Conservation (phyloP, 2,797 vertebrate genomes). For the Parauchenoglanis punctatus region DNA sequence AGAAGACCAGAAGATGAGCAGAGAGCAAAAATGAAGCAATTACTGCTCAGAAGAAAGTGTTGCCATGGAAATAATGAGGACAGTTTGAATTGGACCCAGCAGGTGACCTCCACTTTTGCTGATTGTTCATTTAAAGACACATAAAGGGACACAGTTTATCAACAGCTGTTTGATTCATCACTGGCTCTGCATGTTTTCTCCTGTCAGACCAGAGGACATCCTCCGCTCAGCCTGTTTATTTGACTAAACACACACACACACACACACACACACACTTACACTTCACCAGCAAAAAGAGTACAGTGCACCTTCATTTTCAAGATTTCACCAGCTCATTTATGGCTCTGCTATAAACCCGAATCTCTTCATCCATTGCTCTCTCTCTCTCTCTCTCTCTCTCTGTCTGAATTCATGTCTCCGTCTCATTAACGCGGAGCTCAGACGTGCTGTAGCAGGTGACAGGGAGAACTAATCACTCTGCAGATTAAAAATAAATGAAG, state of each 20-base stretch:
- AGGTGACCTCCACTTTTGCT: constrained; percentile 54
- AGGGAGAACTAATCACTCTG: constrained; percentile 82
- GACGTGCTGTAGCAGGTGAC: constrained; percentile 87
- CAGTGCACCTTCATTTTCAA: constrained; percentile 28
- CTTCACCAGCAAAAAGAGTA: constrained; percentile 11
- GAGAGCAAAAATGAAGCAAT: constrained; percentile 48
- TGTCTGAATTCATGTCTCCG: constrained; percentile 49
- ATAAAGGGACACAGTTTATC: constrained; percentile 35
- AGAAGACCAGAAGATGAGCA: constrained; percentile 30
- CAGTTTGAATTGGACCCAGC: constrained; percentile 43
- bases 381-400: constrained; percentile 4
- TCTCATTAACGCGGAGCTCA: constrained; percentile 85
- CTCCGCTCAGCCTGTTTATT: background rate
- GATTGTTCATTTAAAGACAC: constrained; percentile 47
- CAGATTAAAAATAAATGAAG: constrained; percentile 87
- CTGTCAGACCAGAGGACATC: constrained; percentile 11
- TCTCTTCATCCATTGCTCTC: constrained; percentile 12
- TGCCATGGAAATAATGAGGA: constrained; percentile 56
- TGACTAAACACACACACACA: background rate
- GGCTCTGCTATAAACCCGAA: background rate
- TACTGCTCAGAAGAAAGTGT: constrained; percentile 42
- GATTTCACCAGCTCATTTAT: constrained; percentile 20
- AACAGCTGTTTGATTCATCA: constrained; percentile 28
- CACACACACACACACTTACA: constrained; percentile 3
- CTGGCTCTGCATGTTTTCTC: constrained; percentile 4